These are phyloP conservation scores for Fragum fragum DNA, from an alignment of 2,888 invertebrate genomes.

Conservation along the genomic window DNA sequence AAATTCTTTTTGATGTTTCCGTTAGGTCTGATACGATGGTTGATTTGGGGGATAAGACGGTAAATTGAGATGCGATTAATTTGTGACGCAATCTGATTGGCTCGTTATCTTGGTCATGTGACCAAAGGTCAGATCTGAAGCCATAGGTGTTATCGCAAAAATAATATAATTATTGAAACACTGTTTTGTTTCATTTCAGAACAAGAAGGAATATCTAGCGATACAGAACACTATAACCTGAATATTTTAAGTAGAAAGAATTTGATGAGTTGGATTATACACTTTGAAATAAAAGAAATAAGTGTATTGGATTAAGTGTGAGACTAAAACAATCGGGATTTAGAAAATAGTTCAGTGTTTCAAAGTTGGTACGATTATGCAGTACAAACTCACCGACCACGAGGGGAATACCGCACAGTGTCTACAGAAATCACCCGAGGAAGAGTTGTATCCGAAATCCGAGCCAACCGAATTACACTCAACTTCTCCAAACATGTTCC, in stretches of 20 bases:
- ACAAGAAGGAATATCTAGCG: not conserved
- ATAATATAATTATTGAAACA: not conserved
- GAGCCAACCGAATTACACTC: conserved; percentile 41
- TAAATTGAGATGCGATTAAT: conserved; percentile 15
- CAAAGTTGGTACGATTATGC: conserved; percentile 51
- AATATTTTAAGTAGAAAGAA: too few species aligned
- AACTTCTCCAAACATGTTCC: conserved; percentile 58
- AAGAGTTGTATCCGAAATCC: conserved; percentile 53
- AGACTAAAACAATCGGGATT: too few species aligned
- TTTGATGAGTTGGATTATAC: too few species aligned
- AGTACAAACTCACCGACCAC: conserved; percentile 58
- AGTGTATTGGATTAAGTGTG: too few species aligned
- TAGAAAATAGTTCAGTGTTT: too few species aligned
- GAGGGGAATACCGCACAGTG: conserved; percentile 48
- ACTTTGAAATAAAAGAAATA: too few species aligned
- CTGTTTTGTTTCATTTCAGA: conserved; percentile 34
- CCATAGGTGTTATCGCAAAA: conserved; percentile 23
- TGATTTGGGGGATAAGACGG: conserved; percentile 8
- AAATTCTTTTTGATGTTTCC: not conserved
- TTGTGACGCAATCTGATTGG: conserved; percentile 23
- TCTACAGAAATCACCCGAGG: conserved; percentile 49
- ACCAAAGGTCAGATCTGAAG: not conserved
- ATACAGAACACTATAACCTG: too few species aligned
- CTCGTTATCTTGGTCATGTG: conserved; percentile 14
- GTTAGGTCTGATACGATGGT: conserved; percentile 8